Evolutionary conservation across 2,113 vertebrate species (phyloP).

Genomic region (Scatophagus argus): DNA sequence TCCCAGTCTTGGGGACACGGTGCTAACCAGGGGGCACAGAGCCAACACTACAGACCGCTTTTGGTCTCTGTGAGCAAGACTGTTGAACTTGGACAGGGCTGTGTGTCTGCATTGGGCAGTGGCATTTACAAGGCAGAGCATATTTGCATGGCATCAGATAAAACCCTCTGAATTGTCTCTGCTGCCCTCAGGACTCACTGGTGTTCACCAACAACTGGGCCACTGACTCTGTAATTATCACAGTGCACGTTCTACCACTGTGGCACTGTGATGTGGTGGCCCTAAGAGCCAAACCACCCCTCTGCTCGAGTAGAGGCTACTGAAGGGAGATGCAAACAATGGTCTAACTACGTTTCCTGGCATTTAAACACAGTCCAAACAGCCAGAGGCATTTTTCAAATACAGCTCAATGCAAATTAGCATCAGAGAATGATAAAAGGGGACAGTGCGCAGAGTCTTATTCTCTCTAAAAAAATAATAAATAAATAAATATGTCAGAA

Average conservation of each 20-base stretch:
- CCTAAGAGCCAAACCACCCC: neutral
- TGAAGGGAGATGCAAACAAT: conserved; percentile 19
- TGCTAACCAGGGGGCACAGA: conserved; percentile 27
- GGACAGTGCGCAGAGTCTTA: conserved; percentile 9
- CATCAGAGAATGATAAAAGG: conserved; percentile 28
- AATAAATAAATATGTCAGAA: conserved; percentile 63
- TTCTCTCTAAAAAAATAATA: too few relatives aligned
- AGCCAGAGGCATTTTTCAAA: conserved; percentile 41
- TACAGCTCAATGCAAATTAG: conserved; percentile 37
- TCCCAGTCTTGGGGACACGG: conserved; percentile 18
- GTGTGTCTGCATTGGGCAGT: conserved; percentile 47
- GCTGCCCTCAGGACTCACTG: conserved; percentile 52
- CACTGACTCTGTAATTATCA: conserved; percentile 61
- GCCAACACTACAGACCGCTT: conserved; percentile 37
- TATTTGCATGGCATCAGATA: conserved; percentile 59
- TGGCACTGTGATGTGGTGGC: neutral
- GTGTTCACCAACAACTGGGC: conserved; percentile 59
- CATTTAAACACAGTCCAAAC: conserved; percentile 40
- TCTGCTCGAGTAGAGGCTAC: conserved; percentile 6
- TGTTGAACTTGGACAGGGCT: conserved; percentile 17
- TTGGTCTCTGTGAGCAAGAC: conserved; percentile 42
- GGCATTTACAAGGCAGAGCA: conserved; percentile 48
- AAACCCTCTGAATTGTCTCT: conserved; percentile 40
- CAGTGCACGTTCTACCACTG: conserved; percentile 12
- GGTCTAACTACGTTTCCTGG: conserved; percentile 14